phyloP scores from a whole-genome alignment of 2,888 invertebrate species.

The Zhengitettix transpicula region DNA sequence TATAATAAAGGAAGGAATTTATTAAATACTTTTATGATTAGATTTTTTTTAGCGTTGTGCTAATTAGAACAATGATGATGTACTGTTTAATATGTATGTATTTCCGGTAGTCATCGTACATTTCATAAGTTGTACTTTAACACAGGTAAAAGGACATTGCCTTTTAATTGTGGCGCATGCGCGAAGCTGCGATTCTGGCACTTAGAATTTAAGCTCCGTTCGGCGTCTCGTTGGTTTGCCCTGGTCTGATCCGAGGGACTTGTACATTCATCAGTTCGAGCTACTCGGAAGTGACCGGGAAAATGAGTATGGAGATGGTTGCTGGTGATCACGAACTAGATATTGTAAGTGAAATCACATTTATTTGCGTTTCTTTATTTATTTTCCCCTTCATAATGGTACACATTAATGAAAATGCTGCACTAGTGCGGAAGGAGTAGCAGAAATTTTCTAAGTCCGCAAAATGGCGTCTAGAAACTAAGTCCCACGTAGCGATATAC shows the following conservation, averaged over 20 bases:
- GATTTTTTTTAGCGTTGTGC: too few species aligned
- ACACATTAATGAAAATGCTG: neutral
- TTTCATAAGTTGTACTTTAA: neutral
- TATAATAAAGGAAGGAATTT: too few species aligned
- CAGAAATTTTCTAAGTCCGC: constrained; percentile 58
- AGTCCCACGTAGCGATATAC: constrained; percentile 32
- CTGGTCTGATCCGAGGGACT: too few species aligned
- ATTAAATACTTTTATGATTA: too few species aligned
- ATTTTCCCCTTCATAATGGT: neutral
- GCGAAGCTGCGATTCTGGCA: constrained; percentile 38
- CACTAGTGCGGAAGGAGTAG: neutral
- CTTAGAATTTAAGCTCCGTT: constrained; percentile 28
- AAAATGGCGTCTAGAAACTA: constrained; percentile 71
- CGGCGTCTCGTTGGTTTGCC: neutral
- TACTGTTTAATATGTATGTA: too few species aligned
- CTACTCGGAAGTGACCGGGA: constrained; percentile 19
- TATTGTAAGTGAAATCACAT: constrained; percentile 34
- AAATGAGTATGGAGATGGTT: constrained; percentile 50
- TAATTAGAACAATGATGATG: too few species aligned
- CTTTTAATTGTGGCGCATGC: constrained; percentile 34
- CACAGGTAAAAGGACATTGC: constrained; percentile 7
- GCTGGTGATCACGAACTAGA: constrained; percentile 38
- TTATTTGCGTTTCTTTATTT: constrained; percentile 16
- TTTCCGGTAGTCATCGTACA: too few species aligned
- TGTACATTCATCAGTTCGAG: too few species aligned